Evolutionary conservation across 1,140 invertebrate species (phyloP), one percentile per base, ranked within the genome.

Genomic region (Cecropterus lyciades): DNA sequence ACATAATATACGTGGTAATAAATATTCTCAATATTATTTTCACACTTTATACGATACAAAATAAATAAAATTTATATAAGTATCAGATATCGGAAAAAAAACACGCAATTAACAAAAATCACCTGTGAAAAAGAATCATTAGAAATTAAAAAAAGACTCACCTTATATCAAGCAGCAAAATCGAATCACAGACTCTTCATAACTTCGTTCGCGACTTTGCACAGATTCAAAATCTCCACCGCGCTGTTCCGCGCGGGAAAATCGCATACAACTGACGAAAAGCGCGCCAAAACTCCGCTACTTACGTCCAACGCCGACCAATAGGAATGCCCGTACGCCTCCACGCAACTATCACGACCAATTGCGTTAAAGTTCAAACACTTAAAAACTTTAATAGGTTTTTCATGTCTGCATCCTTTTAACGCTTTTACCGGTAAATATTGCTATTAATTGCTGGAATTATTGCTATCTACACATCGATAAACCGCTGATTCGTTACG

Each of bases 231-330:
- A 64, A 56, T 59, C 45, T 53, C 62, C 33, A 42, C 62, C 66
- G 65, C 73, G 68, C 60, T 65, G 72, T 55, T 69, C 37, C 72
- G 67, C 80, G 79, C 84, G 80, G 73, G 78, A 87, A 87, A 84
- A 56, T 74, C 72, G 40, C 67, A 56, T 70, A 51, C 72, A 85
- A 91, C 86, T 91, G 88, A 79, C 77, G 80, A 68, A 84, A 85
- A 87, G 67, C 86, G 79, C 88, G 88, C 75, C 69, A 91, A 89
- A 88, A 82, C 86, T 69, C 60, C 67, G 60, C 72, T 89, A 87
- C 85, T 91, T 91, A 91, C 85, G 75, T 65, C 20, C 48, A 56
- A 30, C 5, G 43, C 20, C 73, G 48, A 65, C 88, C 88, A 91
- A 88, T 90, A 67, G 69, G 64, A 59, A 53, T 16, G 53, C 49